Percentiles rank a stretch among this genome's conserved stretches.
These are phyloP conservation scores for Drosophila nigritarsus DNA, from an alignment of 2,888 invertebrate genomes.

Conservation along the genomic window DNA sequence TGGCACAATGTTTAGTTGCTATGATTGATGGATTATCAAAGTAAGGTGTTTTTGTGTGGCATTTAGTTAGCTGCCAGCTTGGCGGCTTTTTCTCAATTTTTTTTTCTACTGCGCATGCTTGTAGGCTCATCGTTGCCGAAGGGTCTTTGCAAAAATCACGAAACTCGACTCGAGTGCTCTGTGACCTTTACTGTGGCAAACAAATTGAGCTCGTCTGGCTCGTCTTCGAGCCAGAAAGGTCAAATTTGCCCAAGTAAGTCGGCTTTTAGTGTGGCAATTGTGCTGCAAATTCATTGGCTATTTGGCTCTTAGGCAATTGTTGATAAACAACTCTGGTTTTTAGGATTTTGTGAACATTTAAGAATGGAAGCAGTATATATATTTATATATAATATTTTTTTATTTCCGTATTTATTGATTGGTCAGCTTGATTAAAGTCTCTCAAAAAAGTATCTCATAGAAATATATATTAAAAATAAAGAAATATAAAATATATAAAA, in stretches of 20 bases:
- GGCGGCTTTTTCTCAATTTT: constrained; percentile 24
- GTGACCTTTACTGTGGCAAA: constrained; percentile 42
- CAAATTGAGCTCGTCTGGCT: constrained; percentile 34
- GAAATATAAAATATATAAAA: no score
- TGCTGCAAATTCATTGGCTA: constrained; percentile 1
- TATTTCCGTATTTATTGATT: neutral
- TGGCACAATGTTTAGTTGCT: neutral
- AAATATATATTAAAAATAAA: neutral
- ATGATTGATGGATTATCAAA: constrained; percentile 25
- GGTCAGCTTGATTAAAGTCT: neutral
- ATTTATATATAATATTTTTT: neutral
- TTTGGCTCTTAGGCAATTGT: neutral
- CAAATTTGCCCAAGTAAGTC: constrained; percentile 32
- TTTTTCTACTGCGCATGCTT: constrained; percentile 55
- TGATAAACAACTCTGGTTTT: neutral
- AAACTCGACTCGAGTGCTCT: constrained; percentile 31
- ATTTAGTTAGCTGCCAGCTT: constrained; percentile 22
- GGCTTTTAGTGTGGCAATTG: constrained; percentile 29
- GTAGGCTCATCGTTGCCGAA: constrained; percentile 40
- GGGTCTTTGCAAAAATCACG: constrained; percentile 4
- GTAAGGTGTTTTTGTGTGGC: neutral
- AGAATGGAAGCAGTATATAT: neutral
- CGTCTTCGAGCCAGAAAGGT: constrained; percentile 35
- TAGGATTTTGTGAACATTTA: neutral
- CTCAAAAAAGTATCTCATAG: neutral